Evolutionary conservation across 1,140 invertebrate genomes (phyloP).

Genomic region (Leptoteleia sp.): DNA sequence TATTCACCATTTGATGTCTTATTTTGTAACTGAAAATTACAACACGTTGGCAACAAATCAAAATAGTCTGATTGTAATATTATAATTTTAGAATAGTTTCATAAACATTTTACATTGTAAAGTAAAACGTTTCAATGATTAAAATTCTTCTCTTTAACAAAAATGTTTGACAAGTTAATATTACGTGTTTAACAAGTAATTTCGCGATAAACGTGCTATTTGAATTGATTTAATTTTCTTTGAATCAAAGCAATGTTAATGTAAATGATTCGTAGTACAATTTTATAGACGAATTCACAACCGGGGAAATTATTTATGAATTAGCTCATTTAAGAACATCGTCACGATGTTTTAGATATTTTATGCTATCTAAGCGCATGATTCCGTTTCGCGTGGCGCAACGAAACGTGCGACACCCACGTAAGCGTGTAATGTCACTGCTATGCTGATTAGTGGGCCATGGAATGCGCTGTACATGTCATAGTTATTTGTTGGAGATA

Average conservation of each 20-base stretch:
- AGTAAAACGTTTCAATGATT: too few species aligned
- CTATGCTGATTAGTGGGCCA: conserved; percentile 58
- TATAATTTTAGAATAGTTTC: too few species aligned
- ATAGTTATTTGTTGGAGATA: conserved; percentile 49
- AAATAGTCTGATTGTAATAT: too few species aligned
- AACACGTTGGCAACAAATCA: too few species aligned
- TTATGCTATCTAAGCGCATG: conserved; percentile 58
- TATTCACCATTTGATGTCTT: too few species aligned
- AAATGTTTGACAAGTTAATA: too few species aligned
- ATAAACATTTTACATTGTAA: too few species aligned
- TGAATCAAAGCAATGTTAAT: conserved; percentile 8
- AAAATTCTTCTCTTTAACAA: too few species aligned
- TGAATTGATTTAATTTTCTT: too few species aligned
- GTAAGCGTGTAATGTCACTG: conserved; percentile 63
- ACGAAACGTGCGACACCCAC: conserved; percentile 55
- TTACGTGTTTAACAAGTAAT: too few species aligned
- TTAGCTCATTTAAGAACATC: conserved; percentile 35
- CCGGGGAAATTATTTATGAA: conserved; percentile 40
- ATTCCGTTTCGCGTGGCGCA: conserved; percentile 54
- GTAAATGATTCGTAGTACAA: conserved; percentile 3
- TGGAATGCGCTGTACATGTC: conserved; percentile 59
- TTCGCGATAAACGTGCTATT: too few species aligned
- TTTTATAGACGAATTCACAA: conserved; percentile 7
- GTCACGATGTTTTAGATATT: conserved; percentile 46
- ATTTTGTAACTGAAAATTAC: too few species aligned